phyloP scores from a whole-genome alignment of 1,140 invertebrate genomes.

The Hyles vespertilio region DNA sequence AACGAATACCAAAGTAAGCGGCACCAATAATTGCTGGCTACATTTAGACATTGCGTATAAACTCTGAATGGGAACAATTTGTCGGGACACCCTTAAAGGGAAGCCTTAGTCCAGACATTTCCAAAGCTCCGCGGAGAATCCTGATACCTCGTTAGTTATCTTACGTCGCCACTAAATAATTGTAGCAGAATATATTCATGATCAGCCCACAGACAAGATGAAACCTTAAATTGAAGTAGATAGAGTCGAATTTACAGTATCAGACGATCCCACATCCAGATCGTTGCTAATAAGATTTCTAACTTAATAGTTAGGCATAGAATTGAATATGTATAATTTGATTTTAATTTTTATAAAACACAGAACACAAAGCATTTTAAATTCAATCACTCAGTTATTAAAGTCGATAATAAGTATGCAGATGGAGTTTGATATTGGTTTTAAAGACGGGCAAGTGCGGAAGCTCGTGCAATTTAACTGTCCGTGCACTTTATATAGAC shows the following conservation, averaged over 20 bases:
- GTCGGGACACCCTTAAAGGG: slow-evolving; percentile 57
- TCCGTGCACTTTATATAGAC: slow-evolving; percentile 52
- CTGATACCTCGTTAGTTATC: slow-evolving; percentile 68
- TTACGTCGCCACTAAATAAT: slow-evolving; percentile 62
- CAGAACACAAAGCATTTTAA: slow-evolving; percentile 19
- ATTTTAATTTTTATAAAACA: slow-evolving; percentile 18
- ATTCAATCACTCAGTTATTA: slow-evolving; percentile 22
- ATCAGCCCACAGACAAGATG: slow-evolving; percentile 12
- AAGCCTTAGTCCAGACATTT: slow-evolving; percentile 55
- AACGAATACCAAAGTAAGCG: slow-evolving; percentile 64
- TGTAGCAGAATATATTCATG: slow-evolving; percentile 48
- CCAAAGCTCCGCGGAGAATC: slow-evolving; percentile 54
- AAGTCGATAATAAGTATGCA: slow-evolving; percentile 25
- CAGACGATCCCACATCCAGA: slow-evolving; percentile 1
- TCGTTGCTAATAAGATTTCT: slow-evolving; percentile 36
- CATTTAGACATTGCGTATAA: slow-evolving; percentile 62
- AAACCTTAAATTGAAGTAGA: slow-evolving; percentile 15
- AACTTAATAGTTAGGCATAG: slow-evolving; percentile 46
- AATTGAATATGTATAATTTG: slow-evolving; percentile 41
- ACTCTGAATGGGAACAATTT: slow-evolving; percentile 67
- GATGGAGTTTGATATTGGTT: slow-evolving; percentile 22
- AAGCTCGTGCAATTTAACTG: slow-evolving; percentile 61
- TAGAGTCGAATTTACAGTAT: slow-evolving; percentile 29
- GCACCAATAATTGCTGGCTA: slow-evolving; percentile 63
- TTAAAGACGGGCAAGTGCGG: slow-evolving; percentile 45